phyloP scores from a whole-genome alignment of 92 coral and sea anemone species.

The Epizoanthus stellaris region DNA sequence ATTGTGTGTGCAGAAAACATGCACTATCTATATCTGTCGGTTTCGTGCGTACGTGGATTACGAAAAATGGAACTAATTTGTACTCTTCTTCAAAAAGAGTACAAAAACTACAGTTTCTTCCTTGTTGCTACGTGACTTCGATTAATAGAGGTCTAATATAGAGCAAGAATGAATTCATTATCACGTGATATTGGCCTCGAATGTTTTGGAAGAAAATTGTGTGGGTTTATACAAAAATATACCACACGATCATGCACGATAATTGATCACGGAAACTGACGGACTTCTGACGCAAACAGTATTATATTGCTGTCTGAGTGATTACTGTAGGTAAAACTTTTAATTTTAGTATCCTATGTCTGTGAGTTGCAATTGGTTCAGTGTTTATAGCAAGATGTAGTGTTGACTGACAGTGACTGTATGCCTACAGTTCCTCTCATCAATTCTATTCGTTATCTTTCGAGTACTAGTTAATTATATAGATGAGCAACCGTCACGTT shows the following conservation, averaged over 20 bases:
- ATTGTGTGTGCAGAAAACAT: not conserved
- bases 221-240: not conserved
- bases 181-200: not conserved
- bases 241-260: not conserved
- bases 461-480: too few species aligned
- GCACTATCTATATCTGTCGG: not conserved
- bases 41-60: too few species aligned
- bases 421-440: too few species aligned
- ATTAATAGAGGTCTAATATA: not conserved
- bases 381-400: too few species aligned
- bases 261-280: not conserved
- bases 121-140: not conserved
- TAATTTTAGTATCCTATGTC: too few species aligned
- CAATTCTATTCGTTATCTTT: too few species aligned
- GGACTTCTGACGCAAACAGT: not conserved
- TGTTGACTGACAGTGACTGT: too few species aligned
- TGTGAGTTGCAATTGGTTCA: too few species aligned
- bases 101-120: not conserved
- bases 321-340: too few species aligned
- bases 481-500: too few species aligned
- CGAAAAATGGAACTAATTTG: not conserved
- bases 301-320: too few species aligned
- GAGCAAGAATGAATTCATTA: not conserved
- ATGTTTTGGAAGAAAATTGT: not conserved
- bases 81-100: not conserved